A percentile compares a stretch with the other conserved stretches of the same genome.
Evolutionary conservation across 2,888 invertebrate genomes (phyloP).

Genomic region (Heteromurus nitidus): DNA sequence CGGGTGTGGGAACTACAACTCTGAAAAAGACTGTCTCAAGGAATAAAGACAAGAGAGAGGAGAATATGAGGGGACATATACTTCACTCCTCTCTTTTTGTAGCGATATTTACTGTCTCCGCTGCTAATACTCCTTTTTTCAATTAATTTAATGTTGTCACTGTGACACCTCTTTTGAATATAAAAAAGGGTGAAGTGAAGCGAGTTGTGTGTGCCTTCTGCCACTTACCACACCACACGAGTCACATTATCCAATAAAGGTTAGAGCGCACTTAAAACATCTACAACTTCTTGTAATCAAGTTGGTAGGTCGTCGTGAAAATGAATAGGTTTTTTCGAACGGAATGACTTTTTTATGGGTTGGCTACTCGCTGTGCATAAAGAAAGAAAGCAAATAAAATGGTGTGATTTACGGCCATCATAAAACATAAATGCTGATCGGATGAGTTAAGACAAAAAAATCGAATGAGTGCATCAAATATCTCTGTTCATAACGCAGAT

Average conservation of each 20-base stretch:
- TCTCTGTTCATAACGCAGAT: not conserved
- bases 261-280: not conserved
- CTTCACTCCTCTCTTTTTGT: not conserved
- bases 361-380: not conserved
- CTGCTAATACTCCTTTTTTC: slow-evolving; percentile 38
- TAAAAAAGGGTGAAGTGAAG: too few relatives aligned
- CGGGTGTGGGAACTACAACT: slow-evolving; percentile 16
- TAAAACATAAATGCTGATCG: slow-evolving; percentile 61
- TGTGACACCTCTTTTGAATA: slow-evolving; percentile 35
- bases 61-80: not conserved
- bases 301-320: not conserved
- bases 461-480: not conserved
- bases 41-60: too few relatives aligned
- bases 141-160: slow-evolving; percentile 52
- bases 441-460: slow-evolving; percentile 50
- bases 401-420: slow-evolving; percentile 56
- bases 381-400: slow-evolving; percentile 33
- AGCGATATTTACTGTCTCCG: slow-evolving; percentile 6
- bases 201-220: too few relatives aligned
- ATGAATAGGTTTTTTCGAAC: not conserved
- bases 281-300: not conserved
- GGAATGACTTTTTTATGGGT: not conserved
- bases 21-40: not conserved
- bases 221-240: too few relatives aligned
- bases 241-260: not conserved